These are phyloP conservation scores for Camptogramma bilineatum DNA, from an alignment of 2,888 invertebrate genomes.

Conservation along the genomic window DNA sequence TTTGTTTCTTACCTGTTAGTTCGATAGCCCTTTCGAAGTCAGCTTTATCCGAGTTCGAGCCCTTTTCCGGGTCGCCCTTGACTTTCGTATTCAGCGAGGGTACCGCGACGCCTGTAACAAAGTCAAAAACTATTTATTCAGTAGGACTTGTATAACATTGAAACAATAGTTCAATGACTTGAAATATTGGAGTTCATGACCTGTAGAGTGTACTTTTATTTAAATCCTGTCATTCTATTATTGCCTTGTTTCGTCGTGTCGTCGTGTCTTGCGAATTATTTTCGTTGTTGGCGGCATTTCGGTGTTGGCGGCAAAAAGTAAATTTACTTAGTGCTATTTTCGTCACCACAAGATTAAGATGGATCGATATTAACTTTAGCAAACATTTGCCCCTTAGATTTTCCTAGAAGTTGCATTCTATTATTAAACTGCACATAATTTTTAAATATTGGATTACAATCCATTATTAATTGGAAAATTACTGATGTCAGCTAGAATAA, in stretches of 20 bases:
- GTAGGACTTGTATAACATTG: too few relatives aligned
- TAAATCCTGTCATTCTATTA: neutral
- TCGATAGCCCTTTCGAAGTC: constrained; percentile 96
- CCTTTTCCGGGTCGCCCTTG: constrained; percentile 87
- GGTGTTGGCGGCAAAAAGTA: constrained; percentile 9
- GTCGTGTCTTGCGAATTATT: too few relatives aligned
- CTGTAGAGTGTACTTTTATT: neutral
- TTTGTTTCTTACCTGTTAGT: constrained; percentile 87
- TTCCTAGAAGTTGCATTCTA: neutral
- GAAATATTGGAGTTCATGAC: neutral
- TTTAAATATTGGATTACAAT: neutral
- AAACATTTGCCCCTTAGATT: constrained; percentile 8
- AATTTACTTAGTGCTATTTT: constrained; percentile 13
- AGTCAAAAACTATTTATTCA: too few relatives aligned
- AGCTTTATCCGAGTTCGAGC: constrained; percentile 88
- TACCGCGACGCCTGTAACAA: constrained; percentile 82
- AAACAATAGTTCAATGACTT: constrained; percentile 13
- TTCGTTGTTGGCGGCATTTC: too few relatives aligned
- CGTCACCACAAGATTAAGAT: constrained; percentile 13
- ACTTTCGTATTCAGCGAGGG: constrained; percentile 84
- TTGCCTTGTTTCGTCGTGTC: neutral
- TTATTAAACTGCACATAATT: neutral
- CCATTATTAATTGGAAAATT: constrained; percentile 10
- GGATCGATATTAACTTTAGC: constrained; percentile 13
- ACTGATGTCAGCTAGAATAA: constrained; percentile 12